Evolutionary conservation across 1,140 invertebrate genomes (phyloP).

Genomic region (Phenacoccus solenopsis): DNA sequence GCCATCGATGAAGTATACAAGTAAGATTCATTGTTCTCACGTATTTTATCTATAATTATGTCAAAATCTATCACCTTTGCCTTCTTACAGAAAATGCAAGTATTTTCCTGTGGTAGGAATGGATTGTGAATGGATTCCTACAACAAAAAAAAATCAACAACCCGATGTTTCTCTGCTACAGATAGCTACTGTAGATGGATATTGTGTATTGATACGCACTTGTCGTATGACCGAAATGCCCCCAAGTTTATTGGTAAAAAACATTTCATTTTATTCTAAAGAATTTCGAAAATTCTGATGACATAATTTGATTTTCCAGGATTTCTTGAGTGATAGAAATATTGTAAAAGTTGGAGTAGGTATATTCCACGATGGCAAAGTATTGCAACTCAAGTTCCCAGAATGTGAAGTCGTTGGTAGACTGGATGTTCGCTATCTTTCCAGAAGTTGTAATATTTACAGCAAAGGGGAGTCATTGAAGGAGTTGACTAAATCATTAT

Average conservation of each 20-base stretch:
- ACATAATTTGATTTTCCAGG: neutral
- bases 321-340: neutral
- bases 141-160: neutral
- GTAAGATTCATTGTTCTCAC: too few species aligned
- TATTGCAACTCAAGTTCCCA: neutral
- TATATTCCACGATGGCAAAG: neutral
- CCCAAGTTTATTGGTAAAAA: neutral
- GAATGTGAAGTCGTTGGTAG: neutral
- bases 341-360: neutral
- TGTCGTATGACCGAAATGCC: neutral
- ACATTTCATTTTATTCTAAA: neutral
- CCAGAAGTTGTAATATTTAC: neutral
- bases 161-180: conserved; percentile 1
- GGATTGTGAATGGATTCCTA: conserved; percentile 6
- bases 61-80: neutral
- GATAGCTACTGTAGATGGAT: neutral
- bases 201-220: neutral
- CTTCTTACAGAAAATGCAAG: neutral
- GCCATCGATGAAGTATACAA: neutral
- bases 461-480: neutral
- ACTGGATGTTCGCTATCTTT: neutral
- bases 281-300: neutral
- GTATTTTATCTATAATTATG: too few species aligned
- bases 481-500: neutral
- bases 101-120: neutral